phyloP scores from a whole-genome alignment of 2,888 invertebrate genomes.

The Aphrophora alni region DNA sequence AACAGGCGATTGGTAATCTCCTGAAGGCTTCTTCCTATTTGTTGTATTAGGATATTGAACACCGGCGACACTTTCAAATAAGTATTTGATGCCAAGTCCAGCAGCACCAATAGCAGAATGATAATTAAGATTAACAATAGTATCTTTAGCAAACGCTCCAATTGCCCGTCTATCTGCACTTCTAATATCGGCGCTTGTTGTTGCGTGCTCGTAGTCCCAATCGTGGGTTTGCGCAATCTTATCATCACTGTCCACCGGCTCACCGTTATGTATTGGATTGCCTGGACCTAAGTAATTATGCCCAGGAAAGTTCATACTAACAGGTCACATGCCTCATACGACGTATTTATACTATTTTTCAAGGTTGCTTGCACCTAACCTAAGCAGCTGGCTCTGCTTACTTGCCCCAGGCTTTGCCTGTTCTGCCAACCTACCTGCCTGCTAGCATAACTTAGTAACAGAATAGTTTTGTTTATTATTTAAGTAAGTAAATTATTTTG shows the following conservation, averaged over 20 bases:
- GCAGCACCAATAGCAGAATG: conserved; percentile 24
- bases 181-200: not conserved
- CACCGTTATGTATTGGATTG: conserved; percentile 19
- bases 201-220: conserved; percentile 14
- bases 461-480: too few relatives aligned
- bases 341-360: too few relatives aligned
- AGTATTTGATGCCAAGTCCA: conserved; percentile 18
- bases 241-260: conserved; percentile 22
- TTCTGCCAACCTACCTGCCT: too few relatives aligned
- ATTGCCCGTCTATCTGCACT: conserved; percentile 20
- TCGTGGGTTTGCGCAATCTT: conserved; percentile 26
- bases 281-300: conserved; percentile 30
- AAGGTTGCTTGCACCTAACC: too few relatives aligned
- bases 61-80: conserved; percentile 18
- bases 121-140: conserved; percentile 13
- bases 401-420: too few relatives aligned
- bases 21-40: not conserved
- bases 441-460: too few relatives aligned
- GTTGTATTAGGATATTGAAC: conserved; percentile 14
- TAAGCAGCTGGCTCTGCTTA: too few relatives aligned
- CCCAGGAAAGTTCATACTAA: conserved; percentile 21
- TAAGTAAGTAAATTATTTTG: too few relatives aligned
- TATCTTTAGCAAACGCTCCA: not conserved
- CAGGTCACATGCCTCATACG: too few relatives aligned
- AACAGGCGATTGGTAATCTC: not conserved